phyloP scores from a whole-genome alignment of 2,797 vertebrate genomes.

The Morelia viridis region DNA sequence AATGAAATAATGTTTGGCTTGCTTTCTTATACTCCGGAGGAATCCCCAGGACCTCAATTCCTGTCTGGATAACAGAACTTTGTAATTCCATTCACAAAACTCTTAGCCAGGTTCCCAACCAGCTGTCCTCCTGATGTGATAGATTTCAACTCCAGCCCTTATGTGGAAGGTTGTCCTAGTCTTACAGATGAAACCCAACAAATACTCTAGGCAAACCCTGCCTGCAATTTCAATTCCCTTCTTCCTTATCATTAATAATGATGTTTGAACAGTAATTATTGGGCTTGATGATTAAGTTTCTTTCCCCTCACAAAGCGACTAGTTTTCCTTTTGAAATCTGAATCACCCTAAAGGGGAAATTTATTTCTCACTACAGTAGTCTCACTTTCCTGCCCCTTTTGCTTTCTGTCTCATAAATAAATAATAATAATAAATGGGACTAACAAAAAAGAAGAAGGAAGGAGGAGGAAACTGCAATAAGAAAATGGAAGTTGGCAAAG shows the following conservation, averaged over 20 bases:
- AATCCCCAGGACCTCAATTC: conserved; percentile 43
- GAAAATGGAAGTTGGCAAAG: neutral
- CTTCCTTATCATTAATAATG: conserved; percentile 57
- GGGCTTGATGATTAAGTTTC: conserved; percentile 59
- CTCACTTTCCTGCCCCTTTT: neutral
- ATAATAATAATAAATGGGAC: conserved; percentile 51
- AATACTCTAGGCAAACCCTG: conserved; percentile 23
- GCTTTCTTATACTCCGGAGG: conserved; percentile 45
- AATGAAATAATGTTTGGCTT: neutral
- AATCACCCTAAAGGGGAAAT: conserved; percentile 60
- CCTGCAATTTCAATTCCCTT: conserved; percentile 52
- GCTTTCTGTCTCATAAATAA: conserved; percentile 47
- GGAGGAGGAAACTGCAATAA: neutral
- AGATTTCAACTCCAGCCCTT: neutral
- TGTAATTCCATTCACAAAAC: conserved; percentile 29
- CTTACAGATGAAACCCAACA: conserved; percentile 45
- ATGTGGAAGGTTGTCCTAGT: conserved; percentile 11
- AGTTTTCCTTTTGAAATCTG: conserved; percentile 67
- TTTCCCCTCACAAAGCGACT: conserved; percentile 50
- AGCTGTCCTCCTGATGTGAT: neutral
- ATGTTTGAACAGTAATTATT: conserved; percentile 71
- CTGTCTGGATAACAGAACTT: neutral
- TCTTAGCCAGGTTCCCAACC: neutral
- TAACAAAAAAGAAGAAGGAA: conserved; percentile 19
- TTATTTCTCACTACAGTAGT: conserved; percentile 49